phyloP scores from a whole-genome alignment of 2,797 vertebrate genomes.

The Eremophila alpestris region DNA sequence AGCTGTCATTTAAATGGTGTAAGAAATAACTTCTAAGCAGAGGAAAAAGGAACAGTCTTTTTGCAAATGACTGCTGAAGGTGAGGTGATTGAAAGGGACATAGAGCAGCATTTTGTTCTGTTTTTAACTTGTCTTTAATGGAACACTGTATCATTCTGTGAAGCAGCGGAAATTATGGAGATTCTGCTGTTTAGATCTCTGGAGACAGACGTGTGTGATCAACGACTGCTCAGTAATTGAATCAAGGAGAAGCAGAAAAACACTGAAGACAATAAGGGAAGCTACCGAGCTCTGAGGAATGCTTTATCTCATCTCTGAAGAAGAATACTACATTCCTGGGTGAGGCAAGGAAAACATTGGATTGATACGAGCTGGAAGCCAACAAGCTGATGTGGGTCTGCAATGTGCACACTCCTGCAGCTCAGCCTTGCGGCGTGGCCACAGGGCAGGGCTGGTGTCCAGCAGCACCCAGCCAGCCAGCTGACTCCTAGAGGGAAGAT shows the following conservation, averaged over 20 bases:
- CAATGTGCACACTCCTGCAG: background rate
- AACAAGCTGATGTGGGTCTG: background rate
- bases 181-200: background rate
- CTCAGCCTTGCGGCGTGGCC: accelerated
- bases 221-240: constrained; percentile 27
- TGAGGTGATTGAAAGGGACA: background rate
- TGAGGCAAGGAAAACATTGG: background rate
- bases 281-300: background rate
- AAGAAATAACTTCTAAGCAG: constrained; percentile 14
- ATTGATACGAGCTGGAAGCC: background rate
- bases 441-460: background rate
- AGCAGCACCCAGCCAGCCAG: background rate
- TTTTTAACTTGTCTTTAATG: constrained; percentile 4
- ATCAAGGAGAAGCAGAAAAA: constrained; percentile 2
- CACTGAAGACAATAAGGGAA: background rate
- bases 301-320: background rate
- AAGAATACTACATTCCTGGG: background rate
- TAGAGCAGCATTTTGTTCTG: constrained; percentile 16
- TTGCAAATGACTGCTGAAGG: constrained; percentile 4
- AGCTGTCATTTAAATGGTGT: constrained; percentile 6
- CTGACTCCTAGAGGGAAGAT: background rate
- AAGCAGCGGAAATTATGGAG: background rate
- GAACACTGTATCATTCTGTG: background rate
- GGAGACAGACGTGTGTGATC: background rate
- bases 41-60: background rate